Base-by-base conservation (phyloP, 2,113 vertebrate species). In the Xenus cinereus region DNA sequence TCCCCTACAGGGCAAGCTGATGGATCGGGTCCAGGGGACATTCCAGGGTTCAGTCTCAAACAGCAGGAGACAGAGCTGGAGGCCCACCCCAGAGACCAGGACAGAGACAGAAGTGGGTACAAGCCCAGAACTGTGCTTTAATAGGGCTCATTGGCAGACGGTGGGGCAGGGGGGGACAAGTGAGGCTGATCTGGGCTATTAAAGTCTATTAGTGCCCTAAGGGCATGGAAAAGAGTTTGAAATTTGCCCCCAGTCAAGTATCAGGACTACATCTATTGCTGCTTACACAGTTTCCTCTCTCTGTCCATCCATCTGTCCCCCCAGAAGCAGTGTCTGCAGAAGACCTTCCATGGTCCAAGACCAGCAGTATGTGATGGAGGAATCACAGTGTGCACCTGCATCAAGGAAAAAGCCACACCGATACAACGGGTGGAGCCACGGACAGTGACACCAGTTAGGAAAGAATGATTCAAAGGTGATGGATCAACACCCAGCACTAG, bases 221-320 rank as follows among this genome's bases (percentile, higher is more conserved):
- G 5, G 30, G 14, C 59, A 41, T 33, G 23, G 23, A 43, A 74
- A 64, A 64, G 24, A 71, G 6, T 41, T 63, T 62, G 39, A 45
- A 74, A 57, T 81, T 57, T 59, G 19, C 9, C 26, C 7, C 8
- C 45, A 9, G 19, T 71, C 24, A 69, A 26, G 21, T 54, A 35
- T 45, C 10, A 80, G 37, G 41, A 62, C 59, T 74, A n/a, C 1
- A 66, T 54, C 51, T 84, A 9, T 9, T 51, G 32, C 56, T 79
- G 26, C 32, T 89, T 20, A 20, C 0, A 2, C 5, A 39, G 16
- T 30, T 57, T 68, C 12, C 22, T 62, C 48, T 54, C 9, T 41
- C 22, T 32, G 32, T 24, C 5, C 13, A 5, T 54, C n/a, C 7
- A 9, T 19, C 12, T 37, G 4, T 53, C 1, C 5, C 14, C 2